Base-by-base conservation (phyloP, 2,888 invertebrate species). In the Cheilosia pagana region DNA sequence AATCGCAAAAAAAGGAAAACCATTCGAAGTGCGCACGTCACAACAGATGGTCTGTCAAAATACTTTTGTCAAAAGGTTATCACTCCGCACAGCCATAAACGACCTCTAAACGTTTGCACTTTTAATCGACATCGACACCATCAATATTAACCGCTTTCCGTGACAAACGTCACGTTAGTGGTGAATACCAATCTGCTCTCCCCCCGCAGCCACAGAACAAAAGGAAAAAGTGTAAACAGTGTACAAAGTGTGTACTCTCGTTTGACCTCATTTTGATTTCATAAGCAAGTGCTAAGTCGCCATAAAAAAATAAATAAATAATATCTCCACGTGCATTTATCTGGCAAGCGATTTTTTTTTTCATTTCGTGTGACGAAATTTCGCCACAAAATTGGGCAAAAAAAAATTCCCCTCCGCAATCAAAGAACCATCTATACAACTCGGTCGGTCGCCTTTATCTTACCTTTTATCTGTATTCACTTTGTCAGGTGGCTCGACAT, bases 401-500 rank as follows among this genome's bases (percentile, higher is more conserved):
- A 62, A 35, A 39, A 67, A 57, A 48, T 50, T n/a, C 16, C 14
- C 35, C 28, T 10, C 3, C 2, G 3, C 12, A 35, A 39, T 43
- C 21, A 23, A 68, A 45, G 16, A 45, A 45, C 45, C 7, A 31
- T 19, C 2, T 6, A 1, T 16, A 1, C 10, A 16, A 14, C 12
- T 53, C 53, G 50, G 21, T 53, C 7, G 4, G n/a, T 14, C 16
- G 7, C 2, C 35, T 14, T 43, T 28, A 23, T 45, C 85, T 81
- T 70, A 85, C 81, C 81, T 81, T 76, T 71, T 81, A 67, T 81
- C 81, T 75, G 79, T 75, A 85, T 67, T 85, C 81, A 81, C 88
- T 89, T 91, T 91, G 88, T 92, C 92, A 83, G 92, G 92, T 48
- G 92, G 91, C 25, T 91, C 90, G 39, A 89, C 87, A 77, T 89